Percentiles rank a stretch among this genome's conserved stretches.
phyloP scores from a whole-genome alignment of 2,797 vertebrate species.

The Notolepis coatsorum region DNA sequence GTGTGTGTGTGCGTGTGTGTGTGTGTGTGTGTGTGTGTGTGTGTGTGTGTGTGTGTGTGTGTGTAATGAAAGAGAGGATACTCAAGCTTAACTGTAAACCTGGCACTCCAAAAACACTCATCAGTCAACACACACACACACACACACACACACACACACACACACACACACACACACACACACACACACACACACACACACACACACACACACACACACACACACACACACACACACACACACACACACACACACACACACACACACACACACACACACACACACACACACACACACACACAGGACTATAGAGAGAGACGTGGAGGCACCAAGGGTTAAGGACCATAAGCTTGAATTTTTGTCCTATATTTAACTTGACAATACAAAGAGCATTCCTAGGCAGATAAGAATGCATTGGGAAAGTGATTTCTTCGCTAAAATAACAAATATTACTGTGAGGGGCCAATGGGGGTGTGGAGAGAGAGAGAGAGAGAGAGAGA shows the following conservation, averaged over 20 bases:
- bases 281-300: background rate
- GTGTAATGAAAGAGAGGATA: too few relatives aligned
- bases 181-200: background rate
- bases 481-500: too few relatives aligned
- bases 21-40: too few relatives aligned
- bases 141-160: conserved; percentile 2
- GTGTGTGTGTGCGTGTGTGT: background rate
- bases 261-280: background rate
- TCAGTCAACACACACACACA: too few relatives aligned
- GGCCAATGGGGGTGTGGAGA: too few relatives aligned
- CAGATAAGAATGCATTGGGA: conserved; percentile 18
- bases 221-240: conserved; percentile 3
- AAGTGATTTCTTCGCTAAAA: conserved; percentile 24
- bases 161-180: conserved; percentile 20
- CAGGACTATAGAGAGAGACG: conserved; percentile 1
- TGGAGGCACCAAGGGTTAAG: background rate
- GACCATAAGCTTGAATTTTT: conserved; percentile 24
- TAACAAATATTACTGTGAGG: conserved; percentile 36
- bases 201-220: conserved; percentile 2
- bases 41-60: too few relatives aligned
- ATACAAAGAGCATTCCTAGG: conserved; percentile 55
- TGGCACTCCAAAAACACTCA: background rate
- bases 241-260: background rate
- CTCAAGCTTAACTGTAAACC: background rate
- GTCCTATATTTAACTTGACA: conserved; percentile 34